Percentiles rank a stretch among this genome's conserved stretches.
Conservation (phyloP, 53 echinoderm and acorn worm genomes). For the Luidia sarsii region DNA sequence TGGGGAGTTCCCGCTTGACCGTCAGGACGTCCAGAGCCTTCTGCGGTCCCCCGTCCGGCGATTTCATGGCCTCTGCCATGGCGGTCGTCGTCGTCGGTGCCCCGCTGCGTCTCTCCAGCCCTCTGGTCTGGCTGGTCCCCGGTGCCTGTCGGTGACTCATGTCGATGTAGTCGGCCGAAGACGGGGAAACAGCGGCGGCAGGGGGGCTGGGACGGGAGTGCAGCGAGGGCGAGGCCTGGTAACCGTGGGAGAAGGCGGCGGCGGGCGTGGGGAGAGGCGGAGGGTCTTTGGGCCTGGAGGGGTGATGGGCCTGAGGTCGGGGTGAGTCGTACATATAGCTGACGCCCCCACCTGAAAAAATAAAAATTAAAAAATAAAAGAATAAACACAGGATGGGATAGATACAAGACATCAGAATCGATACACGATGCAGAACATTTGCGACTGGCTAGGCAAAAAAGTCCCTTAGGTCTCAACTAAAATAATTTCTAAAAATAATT, state of each 20-base stretch:
- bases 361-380: too few relatives aligned
- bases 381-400: too few relatives aligned
- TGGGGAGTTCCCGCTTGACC: conserved; percentile 15
- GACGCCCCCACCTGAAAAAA: too few relatives aligned
- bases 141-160: conserved; percentile 19
- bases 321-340: too few relatives aligned
- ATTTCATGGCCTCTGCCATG: not conserved
- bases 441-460: too few relatives aligned
- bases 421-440: too few relatives aligned
- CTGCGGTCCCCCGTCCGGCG: conserved; percentile 10
- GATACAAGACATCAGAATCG: too few relatives aligned
- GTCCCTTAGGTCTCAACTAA: too few relatives aligned
- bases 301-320: too few relatives aligned
- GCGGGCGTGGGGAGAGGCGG: not conserved
- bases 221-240: not conserved
- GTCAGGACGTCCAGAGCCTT: conserved; percentile 21
- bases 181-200: not conserved
- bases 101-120: not conserved
- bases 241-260: not conserved
- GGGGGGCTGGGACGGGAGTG: not conserved
- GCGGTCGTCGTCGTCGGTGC: not conserved
- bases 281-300: conserved; percentile 14
- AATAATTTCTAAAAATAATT: too few relatives aligned
- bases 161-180: conserved; percentile 46
- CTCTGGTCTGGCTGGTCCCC: not conserved